Base-by-base conservation (phyloP, 2,797 vertebrate genomes). In the Pelodytes ibericus region DNA sequence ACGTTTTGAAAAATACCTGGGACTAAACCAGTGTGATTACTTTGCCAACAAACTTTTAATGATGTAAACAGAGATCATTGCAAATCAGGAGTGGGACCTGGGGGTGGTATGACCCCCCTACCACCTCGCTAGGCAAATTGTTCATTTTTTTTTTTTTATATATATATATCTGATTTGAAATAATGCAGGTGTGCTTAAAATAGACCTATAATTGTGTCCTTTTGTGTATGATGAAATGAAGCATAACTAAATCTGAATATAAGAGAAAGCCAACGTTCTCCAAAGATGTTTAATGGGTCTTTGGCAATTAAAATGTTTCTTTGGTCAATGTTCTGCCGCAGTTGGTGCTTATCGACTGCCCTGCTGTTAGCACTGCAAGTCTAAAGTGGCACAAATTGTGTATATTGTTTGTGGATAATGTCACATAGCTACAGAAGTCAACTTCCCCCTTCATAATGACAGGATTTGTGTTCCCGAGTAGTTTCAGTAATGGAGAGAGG, bases 281-380 rank as follows among this genome's bases (percentile, higher is more conserved):
- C 75, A 44, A 67, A 79, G 76, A 72, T 67, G 76, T 73, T 79
- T 79, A 79, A 79, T 79, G 70, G 76, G 76, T 57, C 72, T 44
- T 67, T 73, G 69, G 76, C 76, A 79, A 79, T 79, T 79, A 79
- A 79, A 79, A 73, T 79, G 69, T 81, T 84, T 73, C 80, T 83
- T 78, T 79, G 67, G 72, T 70, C 71, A 73, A 74, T 58, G 65
- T 74, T 82, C 15, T 57, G n/a, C 16, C 71, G 33, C 39, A 20
- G 18, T 3, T 41, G 41, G 76, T 65, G 51, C 33, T 75, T 69
- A 57, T 44, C 78, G 64, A 20, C 77, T 65, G 47, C 51, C 20
- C 60, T 29, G 44, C 57, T 53, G 24, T 80, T 71, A 10, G 30
- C 49, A 20, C 25, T 62, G 0, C 13, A 27, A 75, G 73, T 30